phyloP scores from a whole-genome alignment of 1,140 invertebrate genomes.

The Drosophila novamexicana region DNA sequence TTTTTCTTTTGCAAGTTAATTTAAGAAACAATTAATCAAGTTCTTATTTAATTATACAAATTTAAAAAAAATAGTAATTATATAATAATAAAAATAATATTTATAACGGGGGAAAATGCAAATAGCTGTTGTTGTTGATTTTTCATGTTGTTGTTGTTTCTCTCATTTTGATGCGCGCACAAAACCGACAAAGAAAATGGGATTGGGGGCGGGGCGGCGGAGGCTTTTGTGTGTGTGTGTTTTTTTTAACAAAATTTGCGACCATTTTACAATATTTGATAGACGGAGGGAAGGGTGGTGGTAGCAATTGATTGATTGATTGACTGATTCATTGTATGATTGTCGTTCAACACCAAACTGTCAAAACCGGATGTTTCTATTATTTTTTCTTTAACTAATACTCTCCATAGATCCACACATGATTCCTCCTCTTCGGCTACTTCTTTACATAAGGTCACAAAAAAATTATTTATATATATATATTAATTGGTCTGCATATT shows the following conservation, averaged over 20 bases:
- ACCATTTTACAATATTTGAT: slow-evolving; percentile 35
- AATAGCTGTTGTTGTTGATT: slow-evolving; percentile 56
- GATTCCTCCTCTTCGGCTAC: background rate
- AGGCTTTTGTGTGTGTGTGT: background rate
- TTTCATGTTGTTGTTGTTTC: slow-evolving; percentile 32
- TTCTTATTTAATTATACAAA: slow-evolving; percentile 81
- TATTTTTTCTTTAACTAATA: slow-evolving; percentile 19
- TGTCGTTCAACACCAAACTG: slow-evolving; percentile 55
- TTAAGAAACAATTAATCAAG: slow-evolving; percentile 79
- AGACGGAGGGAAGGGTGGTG: slow-evolving; percentile 2
- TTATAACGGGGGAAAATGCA: slow-evolving; percentile 79
- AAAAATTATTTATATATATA: slow-evolving; percentile 1
- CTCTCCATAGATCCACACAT: slow-evolving; percentile 17
- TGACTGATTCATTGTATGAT: slow-evolving; percentile 36
- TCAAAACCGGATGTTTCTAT: slow-evolving; percentile 28
- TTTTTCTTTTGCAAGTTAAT: slow-evolving; percentile 70
- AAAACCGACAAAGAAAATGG: slow-evolving; percentile 40
- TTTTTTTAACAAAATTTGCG: slow-evolving; percentile 20
- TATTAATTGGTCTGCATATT: no score
- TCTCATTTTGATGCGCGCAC: slow-evolving; percentile 41
- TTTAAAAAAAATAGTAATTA: slow-evolving; percentile 81
- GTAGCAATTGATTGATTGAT: background rate
- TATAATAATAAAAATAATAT: slow-evolving; percentile 82
- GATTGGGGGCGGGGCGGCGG: background rate
- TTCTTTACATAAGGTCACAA: slow-evolving; percentile 32